Conservation (phyloP, 2,888 invertebrate species). For the Rhingia rostrata region DNA sequence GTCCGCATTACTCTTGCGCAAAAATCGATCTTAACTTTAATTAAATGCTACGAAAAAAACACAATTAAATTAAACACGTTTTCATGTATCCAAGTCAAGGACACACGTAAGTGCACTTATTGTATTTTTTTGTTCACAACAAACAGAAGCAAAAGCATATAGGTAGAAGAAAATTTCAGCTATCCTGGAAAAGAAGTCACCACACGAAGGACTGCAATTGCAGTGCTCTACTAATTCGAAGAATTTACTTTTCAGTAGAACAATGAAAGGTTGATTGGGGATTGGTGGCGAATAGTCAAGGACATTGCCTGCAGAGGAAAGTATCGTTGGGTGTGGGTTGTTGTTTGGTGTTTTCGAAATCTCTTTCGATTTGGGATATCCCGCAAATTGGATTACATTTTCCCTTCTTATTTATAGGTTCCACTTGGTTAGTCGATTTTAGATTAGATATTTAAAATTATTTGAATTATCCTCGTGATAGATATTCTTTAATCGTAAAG, state of each 20-base stretch:
- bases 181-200: neutral
- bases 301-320: slow-evolving; percentile 9
- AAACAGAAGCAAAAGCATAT: slow-evolving; percentile 30
- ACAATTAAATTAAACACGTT: slow-evolving; percentile 39
- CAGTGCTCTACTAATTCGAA: slow-evolving; percentile 4
- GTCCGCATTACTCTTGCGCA: neutral
- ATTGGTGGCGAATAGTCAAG: slow-evolving; percentile 27
- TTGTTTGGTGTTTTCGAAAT: neutral
- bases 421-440: neutral
- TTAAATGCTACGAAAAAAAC: slow-evolving; percentile 31
- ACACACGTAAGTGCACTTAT: too few species aligned
- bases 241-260: slow-evolving; percentile 9
- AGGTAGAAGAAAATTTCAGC: neutral
- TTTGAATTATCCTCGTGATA: too few species aligned
- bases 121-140: neutral
- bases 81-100: slow-evolving; percentile 30
- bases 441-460: neutral
- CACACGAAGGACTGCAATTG: slow-evolving; percentile 14
- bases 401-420: neutral
- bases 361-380: slow-evolving; percentile 16
- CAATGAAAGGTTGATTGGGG: slow-evolving; percentile 13
- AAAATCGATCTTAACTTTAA: slow-evolving; percentile 31
- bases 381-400: slow-evolving; percentile 35
- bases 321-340: slow-evolving; percentile 11
- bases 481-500: too few species aligned